Evolutionary conservation across 1,140 invertebrate genomes (phyloP), one percentile per base, ranked within the genome.

Genomic region (Temnothorax nylanderi): DNA sequence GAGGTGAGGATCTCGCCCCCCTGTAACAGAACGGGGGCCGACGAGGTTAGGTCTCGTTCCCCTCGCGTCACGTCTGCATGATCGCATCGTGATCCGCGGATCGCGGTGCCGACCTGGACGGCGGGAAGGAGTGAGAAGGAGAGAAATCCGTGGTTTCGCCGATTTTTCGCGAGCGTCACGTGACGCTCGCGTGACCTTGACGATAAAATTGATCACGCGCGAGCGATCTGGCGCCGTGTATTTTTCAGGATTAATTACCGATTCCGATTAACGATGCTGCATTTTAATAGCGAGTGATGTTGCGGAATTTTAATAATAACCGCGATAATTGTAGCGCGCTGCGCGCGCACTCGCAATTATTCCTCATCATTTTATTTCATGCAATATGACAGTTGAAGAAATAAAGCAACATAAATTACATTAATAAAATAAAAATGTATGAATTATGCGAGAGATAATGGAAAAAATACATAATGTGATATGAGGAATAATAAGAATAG

Each of bases 1-100:
- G 97, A 98, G 96, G 97, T 98, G 95, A 94, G 86, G 1, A 41
- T 54, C 11, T 47, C 11, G 47, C 0, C 8, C 18, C 26, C 26
- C 26, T 26, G 26, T 26, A 26, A 26, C 26, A 26, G 18, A 0
- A 51, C 26, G 49, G 0, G 0, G 10, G 3, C 5, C 13, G 26
- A 10, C 18, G 6, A 82, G 67, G 80, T 84, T 84, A 84, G 7
- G 54, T 81, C 16, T 21, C 65, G 26, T 65, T 67, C 26, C 2
- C 10, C 13, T 26, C 47, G 21, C 34, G 13, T 13, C 18, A n/a
- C 21, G 1, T n/a, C 16, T 4, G 62, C 34, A 10, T 1, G 18
- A 65, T 65, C 34, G 62, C 8, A n/a, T 65, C 34, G 65, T 16
- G 16, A 51, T 54, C 11, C 11, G 11, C 26, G 26, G 5, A 44